These are phyloP conservation scores for Lypha dubia DNA, from an alignment of 2,888 invertebrate species.

Conservation along the genomic window DNA sequence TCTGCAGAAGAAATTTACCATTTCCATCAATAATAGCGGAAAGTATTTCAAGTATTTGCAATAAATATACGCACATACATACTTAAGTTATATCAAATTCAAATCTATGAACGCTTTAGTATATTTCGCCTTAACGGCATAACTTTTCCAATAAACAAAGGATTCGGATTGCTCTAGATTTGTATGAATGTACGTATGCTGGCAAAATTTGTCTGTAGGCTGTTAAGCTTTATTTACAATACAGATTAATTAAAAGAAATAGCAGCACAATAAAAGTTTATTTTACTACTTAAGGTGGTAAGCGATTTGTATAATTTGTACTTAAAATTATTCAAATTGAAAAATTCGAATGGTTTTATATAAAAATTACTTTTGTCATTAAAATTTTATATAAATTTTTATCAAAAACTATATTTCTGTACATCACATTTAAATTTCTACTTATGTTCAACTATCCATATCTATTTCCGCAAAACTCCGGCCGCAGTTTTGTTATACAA, in stretches of 20 bases:
- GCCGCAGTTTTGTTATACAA: conserved; percentile 60
- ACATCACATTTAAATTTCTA: conserved; percentile 5
- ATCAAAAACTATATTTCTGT: not conserved
- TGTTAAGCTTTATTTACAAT: not conserved
- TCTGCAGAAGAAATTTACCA: conserved; percentile 26
- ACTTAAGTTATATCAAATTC: not conserved
- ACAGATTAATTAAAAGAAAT: conserved; percentile 1
- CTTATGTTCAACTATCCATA: conserved; percentile 56
- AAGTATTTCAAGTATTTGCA: conserved; percentile 65
- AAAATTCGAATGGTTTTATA: not conserved
- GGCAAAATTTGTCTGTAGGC: not conserved
- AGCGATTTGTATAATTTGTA: not conserved
- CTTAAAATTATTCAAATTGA: not conserved
- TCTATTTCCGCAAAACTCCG: conserved; percentile 64
- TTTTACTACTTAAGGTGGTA: not conserved
- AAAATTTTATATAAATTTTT: conserved; percentile 1
- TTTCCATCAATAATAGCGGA: conserved; percentile 36
- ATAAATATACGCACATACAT: not conserved
- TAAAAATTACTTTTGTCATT: not conserved
- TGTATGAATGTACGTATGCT: not conserved
- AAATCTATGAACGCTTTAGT: not conserved
- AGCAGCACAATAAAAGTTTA: not conserved
- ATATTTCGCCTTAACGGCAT: conserved; percentile 1
- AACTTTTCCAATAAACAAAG: conserved; percentile 22
- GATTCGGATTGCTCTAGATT: conserved; percentile 22